Evolutionary conservation across 2,113 vertebrate genomes (phyloP).

Genomic region (Hiodon alosoides): DNA sequence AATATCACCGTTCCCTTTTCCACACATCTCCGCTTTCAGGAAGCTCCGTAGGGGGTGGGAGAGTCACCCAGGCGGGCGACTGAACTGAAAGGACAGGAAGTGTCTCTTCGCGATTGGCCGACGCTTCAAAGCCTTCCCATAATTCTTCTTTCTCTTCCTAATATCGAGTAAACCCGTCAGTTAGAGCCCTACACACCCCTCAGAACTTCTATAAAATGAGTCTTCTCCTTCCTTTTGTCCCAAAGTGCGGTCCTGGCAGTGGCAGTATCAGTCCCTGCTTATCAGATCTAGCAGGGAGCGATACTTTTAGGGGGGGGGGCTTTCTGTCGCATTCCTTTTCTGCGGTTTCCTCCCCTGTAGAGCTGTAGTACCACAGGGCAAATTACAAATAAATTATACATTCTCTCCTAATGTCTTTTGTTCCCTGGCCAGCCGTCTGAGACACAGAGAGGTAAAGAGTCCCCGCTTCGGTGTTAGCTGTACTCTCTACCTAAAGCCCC

Average conservation of each 20-base stretch:
- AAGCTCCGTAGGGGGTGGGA: background rate
- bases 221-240: background rate
- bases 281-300: background rate
- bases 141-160: too few relatives aligned
- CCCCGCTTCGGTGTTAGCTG: background rate
- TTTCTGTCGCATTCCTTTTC: background rate
- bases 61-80: background rate
- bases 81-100: too few relatives aligned
- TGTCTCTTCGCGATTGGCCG: too few relatives aligned
- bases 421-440: background rate
- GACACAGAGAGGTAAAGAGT: background rate
- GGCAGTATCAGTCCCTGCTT: too few relatives aligned
- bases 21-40: conserved; percentile 2
- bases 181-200: too few relatives aligned
- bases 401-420: background rate
- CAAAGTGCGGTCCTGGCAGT: too few relatives aligned
- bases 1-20: background rate
- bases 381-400: background rate
- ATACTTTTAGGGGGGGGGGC: background rate
- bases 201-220: background rate
- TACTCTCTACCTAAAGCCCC: background rate
- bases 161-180: too few relatives aligned
- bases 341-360: background rate
- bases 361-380: background rate
- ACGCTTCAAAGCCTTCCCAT: too few relatives aligned